A percentile compares a stretch with the other conserved stretches of the same genome.
Conservation (phyloP, 2,888 invertebrate species). For the Trypoxylon attenuatum region DNA sequence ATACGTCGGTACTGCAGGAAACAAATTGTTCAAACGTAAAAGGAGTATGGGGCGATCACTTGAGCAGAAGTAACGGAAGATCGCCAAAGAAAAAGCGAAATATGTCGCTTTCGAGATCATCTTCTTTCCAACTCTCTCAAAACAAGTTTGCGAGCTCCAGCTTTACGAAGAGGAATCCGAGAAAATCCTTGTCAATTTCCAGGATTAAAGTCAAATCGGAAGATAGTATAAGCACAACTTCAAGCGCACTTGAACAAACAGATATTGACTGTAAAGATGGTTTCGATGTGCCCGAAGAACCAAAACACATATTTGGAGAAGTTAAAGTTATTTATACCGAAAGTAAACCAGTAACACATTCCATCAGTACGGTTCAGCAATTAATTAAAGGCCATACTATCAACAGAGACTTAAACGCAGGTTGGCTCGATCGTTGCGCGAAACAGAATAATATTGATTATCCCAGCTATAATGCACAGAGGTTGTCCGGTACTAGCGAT, state of each 20-base stretch:
- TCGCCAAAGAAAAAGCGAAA: constrained; percentile 42
- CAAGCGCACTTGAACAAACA: not conserved
- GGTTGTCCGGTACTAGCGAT: constrained; percentile 62
- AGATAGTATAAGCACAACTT: constrained; percentile 40
- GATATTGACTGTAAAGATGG: constrained; percentile 25
- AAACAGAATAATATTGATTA: constrained; percentile 55
- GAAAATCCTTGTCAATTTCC: constrained; percentile 78
- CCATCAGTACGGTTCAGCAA: constrained; percentile 68
- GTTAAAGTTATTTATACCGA: constrained; percentile 59
- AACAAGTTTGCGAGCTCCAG: constrained; percentile 83
- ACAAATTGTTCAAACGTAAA: constrained; percentile 57
- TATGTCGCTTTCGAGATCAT: constrained; percentile 46
- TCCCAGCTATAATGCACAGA: constrained; percentile 25
- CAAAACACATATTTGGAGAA: constrained; percentile 50
- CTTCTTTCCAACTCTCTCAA: constrained; percentile 78
- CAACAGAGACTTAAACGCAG: constrained; percentile 75
- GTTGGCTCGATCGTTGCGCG: constrained; percentile 78
- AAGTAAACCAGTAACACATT: constrained; percentile 46
- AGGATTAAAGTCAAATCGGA: constrained; percentile 64
- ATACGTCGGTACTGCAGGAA: not conserved
- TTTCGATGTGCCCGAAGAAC: constrained; percentile 25
- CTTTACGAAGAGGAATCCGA: constrained; percentile 85
- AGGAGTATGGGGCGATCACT: constrained; percentile 75
- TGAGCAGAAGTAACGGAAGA: constrained; percentile 69
- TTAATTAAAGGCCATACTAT: constrained; percentile 56